Evolutionary conservation across 2,888 invertebrate genomes (phyloP).

Genomic region (Drosophila tripunctata): DNA sequence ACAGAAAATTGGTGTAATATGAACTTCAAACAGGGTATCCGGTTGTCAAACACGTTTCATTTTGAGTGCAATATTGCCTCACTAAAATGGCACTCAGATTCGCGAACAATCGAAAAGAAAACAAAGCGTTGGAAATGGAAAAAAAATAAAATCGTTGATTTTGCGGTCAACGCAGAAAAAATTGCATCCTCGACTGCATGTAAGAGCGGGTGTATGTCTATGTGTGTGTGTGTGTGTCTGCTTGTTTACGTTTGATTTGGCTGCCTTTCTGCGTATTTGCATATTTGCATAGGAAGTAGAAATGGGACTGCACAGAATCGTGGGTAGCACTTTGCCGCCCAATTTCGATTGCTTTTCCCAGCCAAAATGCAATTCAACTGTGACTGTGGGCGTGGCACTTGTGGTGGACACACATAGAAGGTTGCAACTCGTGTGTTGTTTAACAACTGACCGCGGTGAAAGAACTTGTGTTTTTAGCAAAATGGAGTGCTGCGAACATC

Average conservation of each 20-base stretch:
- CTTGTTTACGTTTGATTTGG: slow-evolving; percentile 30
- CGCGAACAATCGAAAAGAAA: slow-evolving; percentile 25
- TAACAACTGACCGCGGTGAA: background rate
- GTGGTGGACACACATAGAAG: background rate
- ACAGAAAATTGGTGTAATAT: background rate
- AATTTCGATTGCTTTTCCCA: slow-evolving; percentile 5
- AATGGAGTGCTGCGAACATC: background rate
- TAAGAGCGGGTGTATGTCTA: background rate
- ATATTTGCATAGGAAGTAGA: slow-evolving; percentile 51
- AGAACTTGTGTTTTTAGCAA: background rate
- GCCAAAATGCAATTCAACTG: slow-evolving; percentile 14
- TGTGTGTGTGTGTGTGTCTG: background rate
- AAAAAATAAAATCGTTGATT: slow-evolving; percentile 26
- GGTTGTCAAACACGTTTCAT: background rate
- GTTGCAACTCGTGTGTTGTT: background rate
- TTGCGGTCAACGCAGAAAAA: slow-evolving; percentile 29
- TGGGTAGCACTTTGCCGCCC: slow-evolving; percentile 17
- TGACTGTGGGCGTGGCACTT: background rate
- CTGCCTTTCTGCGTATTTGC: slow-evolving; percentile 28
- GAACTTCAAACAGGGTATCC: background rate
- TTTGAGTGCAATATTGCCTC: slow-evolving; percentile 12
- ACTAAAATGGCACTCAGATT: slow-evolving; percentile 25
- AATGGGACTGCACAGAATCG: slow-evolving; percentile 21
- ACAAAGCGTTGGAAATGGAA: slow-evolving; percentile 18
- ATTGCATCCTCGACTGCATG: background rate